Conservation (phyloP, 2,888 invertebrate genomes). For the Drymonia ruficornis region DNA sequence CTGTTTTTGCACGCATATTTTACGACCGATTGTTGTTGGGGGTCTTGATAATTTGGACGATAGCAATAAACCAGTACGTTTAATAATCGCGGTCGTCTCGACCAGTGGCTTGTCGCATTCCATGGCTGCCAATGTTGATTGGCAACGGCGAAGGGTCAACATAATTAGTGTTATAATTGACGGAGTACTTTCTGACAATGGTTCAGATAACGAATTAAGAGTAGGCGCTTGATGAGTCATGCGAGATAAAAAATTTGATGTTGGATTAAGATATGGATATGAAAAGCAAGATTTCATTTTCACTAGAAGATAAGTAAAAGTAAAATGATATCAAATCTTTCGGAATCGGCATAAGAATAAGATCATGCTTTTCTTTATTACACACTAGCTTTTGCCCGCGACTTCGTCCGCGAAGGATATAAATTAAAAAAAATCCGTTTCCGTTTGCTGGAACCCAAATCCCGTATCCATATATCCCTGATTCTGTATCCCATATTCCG, state of each 20-base stretch:
- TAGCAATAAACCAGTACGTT: constrained; percentile 45
- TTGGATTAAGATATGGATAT: neutral
- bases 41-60: constrained; percentile 42
- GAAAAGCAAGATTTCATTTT: too few relatives aligned
- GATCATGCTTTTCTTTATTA: too few relatives aligned
- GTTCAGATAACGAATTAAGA: constrained; percentile 24
- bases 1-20: neutral
- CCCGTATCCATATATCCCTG: too few relatives aligned
- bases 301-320: too few relatives aligned
- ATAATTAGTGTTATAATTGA: constrained; percentile 49
- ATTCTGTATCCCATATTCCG: too few relatives aligned
- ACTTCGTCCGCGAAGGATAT: too few relatives aligned
- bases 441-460: too few relatives aligned
- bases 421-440: too few relatives aligned
- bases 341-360: too few relatives aligned
- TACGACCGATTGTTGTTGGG: constrained; percentile 8
- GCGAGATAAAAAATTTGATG: constrained; percentile 11
- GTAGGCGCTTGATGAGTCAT: constrained; percentile 26
- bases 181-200: constrained; percentile 21
- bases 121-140: constrained; percentile 56
- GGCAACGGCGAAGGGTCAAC: constrained; percentile 62
- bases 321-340: too few relatives aligned
- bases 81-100: constrained; percentile 46
- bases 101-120: constrained; percentile 55
- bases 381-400: too few relatives aligned